A percentile compares a stretch with the other conserved stretches of the same genome.
These are phyloP conservation scores for Temnothorax rugatulus DNA, from an alignment of 2,888 invertebrate species.

Conservation along the genomic window DNA sequence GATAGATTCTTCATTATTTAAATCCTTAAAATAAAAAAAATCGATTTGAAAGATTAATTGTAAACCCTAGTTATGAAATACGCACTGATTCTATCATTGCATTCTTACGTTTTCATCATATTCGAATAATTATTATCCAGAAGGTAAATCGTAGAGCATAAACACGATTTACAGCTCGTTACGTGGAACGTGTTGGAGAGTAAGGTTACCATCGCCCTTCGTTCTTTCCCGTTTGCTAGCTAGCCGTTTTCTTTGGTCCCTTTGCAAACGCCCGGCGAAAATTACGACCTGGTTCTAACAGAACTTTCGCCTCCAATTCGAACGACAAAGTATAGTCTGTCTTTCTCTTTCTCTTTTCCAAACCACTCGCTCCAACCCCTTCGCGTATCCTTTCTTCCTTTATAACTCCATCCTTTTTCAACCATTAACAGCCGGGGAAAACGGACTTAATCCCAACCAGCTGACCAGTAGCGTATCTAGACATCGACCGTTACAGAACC, in stretches of 20 bases:
- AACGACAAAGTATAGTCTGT: slow-evolving; percentile 73
- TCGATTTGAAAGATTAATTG: background rate
- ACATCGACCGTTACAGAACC: slow-evolving; percentile 43
- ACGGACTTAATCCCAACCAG: slow-evolving; percentile 68
- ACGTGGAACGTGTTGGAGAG: slow-evolving; percentile 61
- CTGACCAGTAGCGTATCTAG: slow-evolving; percentile 58
- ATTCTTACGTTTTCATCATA: background rate
- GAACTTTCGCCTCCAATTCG: slow-evolving; percentile 74
- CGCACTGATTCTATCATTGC: background rate
- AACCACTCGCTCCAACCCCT: slow-evolving; percentile 46
- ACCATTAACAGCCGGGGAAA: slow-evolving; percentile 60
- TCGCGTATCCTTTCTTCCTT: slow-evolving; percentile 40
- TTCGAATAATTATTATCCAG: slow-evolving; percentile 32
- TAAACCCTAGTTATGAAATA: background rate
- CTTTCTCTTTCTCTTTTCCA: slow-evolving; percentile 48
- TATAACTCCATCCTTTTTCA: slow-evolving; percentile 45
- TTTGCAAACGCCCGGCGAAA: slow-evolving; percentile 72
- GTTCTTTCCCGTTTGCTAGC: slow-evolving; percentile 61
- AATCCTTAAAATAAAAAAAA: background rate
- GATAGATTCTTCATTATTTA: background rate
- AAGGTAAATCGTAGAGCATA: slow-evolving; percentile 32
- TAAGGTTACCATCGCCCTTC: slow-evolving; percentile 64
- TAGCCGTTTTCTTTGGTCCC: slow-evolving; percentile 69
- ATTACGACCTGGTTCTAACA: slow-evolving; percentile 73
- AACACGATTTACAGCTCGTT: slow-evolving; percentile 66